phyloP scores from a whole-genome alignment of 2,113 vertebrate genomes.

The Canis aureus region DNA sequence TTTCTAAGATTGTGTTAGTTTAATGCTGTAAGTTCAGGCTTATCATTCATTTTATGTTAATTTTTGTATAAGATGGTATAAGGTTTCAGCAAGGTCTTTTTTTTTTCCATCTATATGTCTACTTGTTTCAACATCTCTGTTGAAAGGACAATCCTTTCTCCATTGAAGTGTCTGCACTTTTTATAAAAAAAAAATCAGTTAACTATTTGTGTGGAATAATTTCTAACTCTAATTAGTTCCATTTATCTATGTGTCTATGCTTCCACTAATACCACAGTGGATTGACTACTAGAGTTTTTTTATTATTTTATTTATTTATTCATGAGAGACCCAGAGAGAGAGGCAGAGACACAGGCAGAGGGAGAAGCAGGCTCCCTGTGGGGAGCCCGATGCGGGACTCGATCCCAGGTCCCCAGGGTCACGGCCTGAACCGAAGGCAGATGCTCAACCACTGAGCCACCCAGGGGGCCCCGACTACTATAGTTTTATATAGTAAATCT shows the following conservation, averaged over 20 bases:
- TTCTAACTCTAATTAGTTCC: neutral
- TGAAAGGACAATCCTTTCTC: constrained; percentile 32
- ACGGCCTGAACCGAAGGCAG: too few species aligned
- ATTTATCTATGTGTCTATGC: neutral
- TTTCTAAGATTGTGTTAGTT: neutral
- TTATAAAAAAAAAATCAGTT: neutral
- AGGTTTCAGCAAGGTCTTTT: neutral
- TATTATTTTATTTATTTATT: too few species aligned
- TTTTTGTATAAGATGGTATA: neutral
- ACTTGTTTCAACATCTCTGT: neutral
- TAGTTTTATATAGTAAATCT: neutral
- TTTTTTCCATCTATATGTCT: neutral
- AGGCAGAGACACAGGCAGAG: too few species aligned
- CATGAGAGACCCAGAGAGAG: too few species aligned
- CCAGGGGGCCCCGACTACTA: neutral
- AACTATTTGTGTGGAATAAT: neutral
- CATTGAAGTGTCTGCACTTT: constrained; percentile 3
- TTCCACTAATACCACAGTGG: neutral
- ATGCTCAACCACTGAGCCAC: too few species aligned
- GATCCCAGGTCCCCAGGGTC: too few species aligned
- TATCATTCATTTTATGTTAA: constrained; percentile 24
- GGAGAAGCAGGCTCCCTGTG: too few species aligned
- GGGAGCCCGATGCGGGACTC: too few species aligned
- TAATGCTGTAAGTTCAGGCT: neutral
- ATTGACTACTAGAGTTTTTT: neutral